These are phyloP conservation scores for Zaprionus obscuricornis DNA, from an alignment of 2,888 invertebrate species.

Conservation along the genomic window DNA sequence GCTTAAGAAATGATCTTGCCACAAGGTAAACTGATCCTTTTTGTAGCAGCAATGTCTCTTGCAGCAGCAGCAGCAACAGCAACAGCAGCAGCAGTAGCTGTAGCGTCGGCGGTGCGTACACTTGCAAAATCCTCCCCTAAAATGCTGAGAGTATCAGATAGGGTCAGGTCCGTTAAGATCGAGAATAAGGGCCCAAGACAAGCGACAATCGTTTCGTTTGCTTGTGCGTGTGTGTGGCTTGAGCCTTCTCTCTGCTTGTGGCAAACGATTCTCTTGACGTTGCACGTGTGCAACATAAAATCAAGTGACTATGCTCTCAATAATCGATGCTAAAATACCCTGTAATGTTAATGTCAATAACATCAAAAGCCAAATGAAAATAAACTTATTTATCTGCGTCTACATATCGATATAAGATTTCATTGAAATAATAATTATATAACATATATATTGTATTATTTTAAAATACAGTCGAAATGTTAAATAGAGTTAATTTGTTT, in stretches of 20 bases:
- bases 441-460: too few relatives aligned
- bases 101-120: constrained; percentile 50
- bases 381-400: too few relatives aligned
- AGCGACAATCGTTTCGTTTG: constrained; percentile 64
- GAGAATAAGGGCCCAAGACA: constrained; percentile 45
- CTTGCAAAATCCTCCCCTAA: constrained; percentile 78
- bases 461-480: neutral
- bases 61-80: constrained; percentile 25
- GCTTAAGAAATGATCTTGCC: constrained; percentile 81
- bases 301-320: constrained; percentile 30
- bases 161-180: constrained; percentile 35
- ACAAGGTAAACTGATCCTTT: constrained; percentile 82
- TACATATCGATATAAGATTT: too few relatives aligned
- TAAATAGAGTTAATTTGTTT: neutral
- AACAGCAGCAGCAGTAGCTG: constrained; percentile 23
- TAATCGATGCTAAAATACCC: constrained; percentile 24
- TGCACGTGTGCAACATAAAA: constrained; percentile 56
- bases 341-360: too few relatives aligned
- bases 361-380: too few relatives aligned
- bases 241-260: constrained; percentile 47
- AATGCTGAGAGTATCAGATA: constrained; percentile 20
- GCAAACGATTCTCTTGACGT: constrained; percentile 34
- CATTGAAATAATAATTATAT: too few relatives aligned
- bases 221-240: constrained; percentile 28
- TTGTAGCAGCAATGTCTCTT: constrained; percentile 64